Conservation (phyloP, 23 tunicate species). For the Phallusia fumigata region DNA sequence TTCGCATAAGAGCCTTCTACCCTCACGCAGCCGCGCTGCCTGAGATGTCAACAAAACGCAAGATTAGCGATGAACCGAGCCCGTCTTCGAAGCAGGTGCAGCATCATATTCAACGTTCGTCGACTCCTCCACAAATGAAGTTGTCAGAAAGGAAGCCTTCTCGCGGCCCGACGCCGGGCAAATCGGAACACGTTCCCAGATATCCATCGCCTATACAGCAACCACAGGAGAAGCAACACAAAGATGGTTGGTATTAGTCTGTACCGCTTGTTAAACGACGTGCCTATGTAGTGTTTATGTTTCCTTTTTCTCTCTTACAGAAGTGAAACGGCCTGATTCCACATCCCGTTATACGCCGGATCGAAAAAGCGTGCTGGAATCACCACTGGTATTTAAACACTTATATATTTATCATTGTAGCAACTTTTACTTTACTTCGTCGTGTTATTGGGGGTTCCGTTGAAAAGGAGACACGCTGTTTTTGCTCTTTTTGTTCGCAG, state of each 20-base stretch:
- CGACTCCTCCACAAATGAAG: conserved; percentile 22
- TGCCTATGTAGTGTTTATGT: no score
- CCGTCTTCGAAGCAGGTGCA: conserved; percentile 18
- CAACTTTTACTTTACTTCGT: no score
- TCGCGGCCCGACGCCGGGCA: background rate
- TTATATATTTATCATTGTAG: background rate
- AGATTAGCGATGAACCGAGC: conserved; percentile 17
- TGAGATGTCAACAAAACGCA: background rate
- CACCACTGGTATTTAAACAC: background rate
- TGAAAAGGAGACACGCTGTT: no score
- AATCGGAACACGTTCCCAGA: background rate
- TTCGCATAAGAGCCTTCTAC: no score
- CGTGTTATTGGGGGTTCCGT: no score
- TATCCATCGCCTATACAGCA: conserved; percentile 12
- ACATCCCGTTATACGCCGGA: conserved; percentile 44
- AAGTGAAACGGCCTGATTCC: conserved; percentile 37
- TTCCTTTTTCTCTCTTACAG: background rate
- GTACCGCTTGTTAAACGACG: no score
- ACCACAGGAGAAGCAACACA: conserved; percentile 8
- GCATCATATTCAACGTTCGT: conserved; percentile 10
- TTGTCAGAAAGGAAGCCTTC: conserved; percentile 21
- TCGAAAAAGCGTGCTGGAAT: background rate
- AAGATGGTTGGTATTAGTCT: conserved; percentile 13
- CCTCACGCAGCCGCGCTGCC: background rate
- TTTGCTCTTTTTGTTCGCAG: no score